These are phyloP conservation scores for Megaleporinus macrocephalus DNA, from an alignment of 2,113 vertebrate species.

Conservation along the genomic window DNA sequence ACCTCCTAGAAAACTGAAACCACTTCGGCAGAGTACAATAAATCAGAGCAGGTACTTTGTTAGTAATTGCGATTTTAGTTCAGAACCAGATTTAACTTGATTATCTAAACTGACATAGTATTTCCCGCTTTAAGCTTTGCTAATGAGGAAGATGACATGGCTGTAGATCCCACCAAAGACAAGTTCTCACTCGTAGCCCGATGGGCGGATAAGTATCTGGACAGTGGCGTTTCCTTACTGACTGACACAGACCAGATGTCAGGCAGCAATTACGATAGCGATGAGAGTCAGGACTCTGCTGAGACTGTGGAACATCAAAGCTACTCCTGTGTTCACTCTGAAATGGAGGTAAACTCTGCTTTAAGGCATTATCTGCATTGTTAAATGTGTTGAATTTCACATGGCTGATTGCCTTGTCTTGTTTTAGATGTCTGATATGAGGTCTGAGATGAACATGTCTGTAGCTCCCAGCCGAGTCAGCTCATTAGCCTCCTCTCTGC, in stretches of 20 bases:
- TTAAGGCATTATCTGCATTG: not conserved
- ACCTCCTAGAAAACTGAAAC: conserved; percentile 64
- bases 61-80: conserved; percentile 7
- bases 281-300: conserved; percentile 63
- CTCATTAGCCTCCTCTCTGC: conserved; percentile 72
- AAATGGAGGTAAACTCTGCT: conserved; percentile 72
- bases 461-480: conserved; percentile 63
- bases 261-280: conserved; percentile 69
- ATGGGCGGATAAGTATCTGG: conserved; percentile 80
- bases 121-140: conserved; percentile 52
- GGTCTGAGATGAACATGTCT: conserved; percentile 66
- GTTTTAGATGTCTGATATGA: conserved; percentile 68
- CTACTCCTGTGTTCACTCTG: conserved; percentile 72
- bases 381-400: not conserved
- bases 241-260: conserved; percentile 63
- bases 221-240: conserved; percentile 74
- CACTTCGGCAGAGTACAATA: conserved; percentile 68
- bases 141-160: conserved; percentile 46
- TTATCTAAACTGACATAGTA: not conserved
- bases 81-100: conserved; percentile 9
- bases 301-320: conserved; percentile 70
- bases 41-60: conserved; percentile 67
- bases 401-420: not conserved
- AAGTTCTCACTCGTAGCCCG: conserved; percentile 68
- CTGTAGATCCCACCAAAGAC: conserved; percentile 43